A percentile compares a stretch with the other conserved stretches of the same genome.
Conservation (phyloP, 2,888 invertebrate species). For the Orthonychiurus folsomi region DNA sequence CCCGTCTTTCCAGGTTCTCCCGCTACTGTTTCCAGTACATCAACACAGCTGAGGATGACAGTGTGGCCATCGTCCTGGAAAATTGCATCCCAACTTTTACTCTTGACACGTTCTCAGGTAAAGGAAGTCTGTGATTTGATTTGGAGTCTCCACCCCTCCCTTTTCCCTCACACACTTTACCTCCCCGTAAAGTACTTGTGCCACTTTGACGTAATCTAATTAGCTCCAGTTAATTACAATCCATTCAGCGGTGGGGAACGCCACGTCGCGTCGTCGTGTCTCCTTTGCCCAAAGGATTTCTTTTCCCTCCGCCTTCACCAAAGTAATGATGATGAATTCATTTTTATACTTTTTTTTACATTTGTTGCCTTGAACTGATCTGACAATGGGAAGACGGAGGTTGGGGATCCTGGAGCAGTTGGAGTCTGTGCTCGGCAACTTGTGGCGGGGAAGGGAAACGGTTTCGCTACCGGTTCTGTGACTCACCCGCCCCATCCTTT, state of each 20-base stretch:
- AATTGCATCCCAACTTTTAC: slow-evolving; percentile 37
- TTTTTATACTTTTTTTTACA: neutral
- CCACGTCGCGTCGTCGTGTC: neutral
- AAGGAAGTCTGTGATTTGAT: neutral
- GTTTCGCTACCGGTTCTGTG: slow-evolving; percentile 38
- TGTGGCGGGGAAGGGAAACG: slow-evolving; percentile 35
- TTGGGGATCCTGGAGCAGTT: slow-evolving; percentile 36
- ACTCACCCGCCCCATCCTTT: slow-evolving; percentile 35
- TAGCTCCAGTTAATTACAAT: slow-evolving; percentile 1
- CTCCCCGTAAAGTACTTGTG: neutral
- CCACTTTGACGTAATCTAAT: neutral
- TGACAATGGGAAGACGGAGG: slow-evolving; percentile 29
- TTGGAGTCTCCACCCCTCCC: neutral
- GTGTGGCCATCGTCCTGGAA: slow-evolving; percentile 39
- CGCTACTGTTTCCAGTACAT: slow-evolving; percentile 40
- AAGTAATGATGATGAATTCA: neutral
- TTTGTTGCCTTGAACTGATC: neutral
- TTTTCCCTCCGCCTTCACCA: neutral
- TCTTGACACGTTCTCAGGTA: slow-evolving; percentile 31
- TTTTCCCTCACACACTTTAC: neutral
- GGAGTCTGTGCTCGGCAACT: slow-evolving; percentile 34
- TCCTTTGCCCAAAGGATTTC: neutral
- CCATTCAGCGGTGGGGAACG: slow-evolving; percentile 1
- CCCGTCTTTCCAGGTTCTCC: slow-evolving; percentile 30
- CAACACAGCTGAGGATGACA: slow-evolving; percentile 38